Conservation (phyloP, 2,888 invertebrate species). For the Lingula anatina region DNA sequence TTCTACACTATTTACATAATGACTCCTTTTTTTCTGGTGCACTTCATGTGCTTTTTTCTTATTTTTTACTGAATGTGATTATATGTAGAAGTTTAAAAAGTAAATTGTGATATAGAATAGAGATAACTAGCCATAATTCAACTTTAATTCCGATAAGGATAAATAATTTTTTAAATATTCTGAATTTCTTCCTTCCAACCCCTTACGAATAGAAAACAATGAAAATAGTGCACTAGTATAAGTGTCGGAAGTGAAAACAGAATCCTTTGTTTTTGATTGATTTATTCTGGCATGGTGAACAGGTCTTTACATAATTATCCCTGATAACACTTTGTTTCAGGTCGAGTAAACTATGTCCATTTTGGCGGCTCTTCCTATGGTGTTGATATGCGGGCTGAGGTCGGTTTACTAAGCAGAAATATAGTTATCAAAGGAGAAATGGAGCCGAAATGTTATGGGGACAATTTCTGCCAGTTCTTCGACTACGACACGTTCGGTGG, state of each 20-base stretch:
- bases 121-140: too few species aligned
- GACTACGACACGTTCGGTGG: conserved; percentile 28
- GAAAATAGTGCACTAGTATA: not conserved
- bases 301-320: not conserved
- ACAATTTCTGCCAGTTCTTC: conserved; percentile 16
- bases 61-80: too few species aligned
- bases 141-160: too few species aligned
- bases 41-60: too few species aligned
- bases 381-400: conserved; percentile 30
- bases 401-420: conserved; percentile 27
- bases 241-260: not conserved
- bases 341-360: not conserved
- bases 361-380: conserved; percentile 17
- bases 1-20: too few species aligned
- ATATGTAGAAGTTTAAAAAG: too few species aligned
- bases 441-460: conserved; percentile 15
- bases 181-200: too few species aligned
- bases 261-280: too few species aligned
- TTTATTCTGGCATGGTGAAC: not conserved
- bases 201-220: not conserved
- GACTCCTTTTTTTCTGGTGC: too few species aligned
- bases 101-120: too few species aligned
- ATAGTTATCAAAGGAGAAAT: conserved; percentile 23
- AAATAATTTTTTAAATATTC: too few species aligned
- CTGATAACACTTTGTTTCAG: too few species aligned